Percentiles rank a stretch among this genome's conserved stretches.
Evolutionary conservation across 2,113 vertebrate genomes (phyloP).

Genomic region (Microcebus ravelobensis): DNA sequence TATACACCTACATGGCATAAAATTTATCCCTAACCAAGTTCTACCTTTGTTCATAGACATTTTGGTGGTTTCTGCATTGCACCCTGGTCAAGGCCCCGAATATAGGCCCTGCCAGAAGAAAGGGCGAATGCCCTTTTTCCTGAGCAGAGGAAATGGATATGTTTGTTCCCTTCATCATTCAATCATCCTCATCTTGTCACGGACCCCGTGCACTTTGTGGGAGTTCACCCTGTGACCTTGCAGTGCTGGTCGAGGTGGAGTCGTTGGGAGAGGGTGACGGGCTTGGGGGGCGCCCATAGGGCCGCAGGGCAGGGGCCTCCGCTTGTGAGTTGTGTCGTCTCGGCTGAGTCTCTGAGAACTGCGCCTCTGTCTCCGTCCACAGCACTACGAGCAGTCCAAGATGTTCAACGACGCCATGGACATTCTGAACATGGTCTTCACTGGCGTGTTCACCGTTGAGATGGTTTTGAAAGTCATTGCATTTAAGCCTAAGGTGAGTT

Average conservation of each 20-base stretch:
- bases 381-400: conserved; percentile 98
- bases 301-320: background rate
- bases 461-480: conserved; percentile 99
- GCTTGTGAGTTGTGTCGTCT: rapidly evolving
- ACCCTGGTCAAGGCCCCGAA: background rate
- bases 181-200: conserved; percentile 26
- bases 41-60: background rate
- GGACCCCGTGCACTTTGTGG: background rate
- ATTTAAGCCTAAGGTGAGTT: conserved; percentile 98
- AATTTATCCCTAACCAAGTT: background rate
- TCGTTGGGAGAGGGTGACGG: background rate
- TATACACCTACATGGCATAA: background rate
- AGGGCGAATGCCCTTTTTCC: background rate
- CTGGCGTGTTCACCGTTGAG: conserved; percentile 97
- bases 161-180: background rate
- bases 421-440: conserved; percentile 99
- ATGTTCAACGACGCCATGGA: conserved; percentile 98
- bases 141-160: conserved; percentile 6
- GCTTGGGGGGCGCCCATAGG: background rate
- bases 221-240: background rate
- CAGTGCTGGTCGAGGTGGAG: background rate
- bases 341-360: background rate
- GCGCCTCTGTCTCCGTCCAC: conserved; percentile 62
- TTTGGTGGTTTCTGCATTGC: background rate
- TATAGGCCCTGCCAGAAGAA: background rate